A percentile compares a stretch with the other conserved stretches of the same genome.
Conservation (phyloP, 35 echinoderm and acorn worm genomes). For the Apostichopus californicus region DNA sequence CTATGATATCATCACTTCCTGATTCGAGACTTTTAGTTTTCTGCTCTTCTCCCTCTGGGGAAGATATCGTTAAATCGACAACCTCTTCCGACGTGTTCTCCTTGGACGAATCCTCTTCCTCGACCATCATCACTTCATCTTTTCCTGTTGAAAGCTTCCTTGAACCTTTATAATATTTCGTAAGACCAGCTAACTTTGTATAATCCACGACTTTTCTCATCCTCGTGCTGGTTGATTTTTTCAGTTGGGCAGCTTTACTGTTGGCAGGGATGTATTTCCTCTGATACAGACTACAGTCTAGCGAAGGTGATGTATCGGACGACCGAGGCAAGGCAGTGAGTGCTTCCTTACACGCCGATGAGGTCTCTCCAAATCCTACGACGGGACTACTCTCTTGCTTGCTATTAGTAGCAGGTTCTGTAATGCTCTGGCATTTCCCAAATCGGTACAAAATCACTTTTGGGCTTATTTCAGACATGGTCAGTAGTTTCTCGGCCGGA, state of each 20-base stretch:
- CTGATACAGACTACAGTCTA: neutral
- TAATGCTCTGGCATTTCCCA: neutral
- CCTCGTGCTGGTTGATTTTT: neutral
- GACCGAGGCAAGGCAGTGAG: neutral
- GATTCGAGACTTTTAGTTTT: neutral
- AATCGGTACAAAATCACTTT: slow-evolving; percentile 32
- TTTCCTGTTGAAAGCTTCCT: neutral
- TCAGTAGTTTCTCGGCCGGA: neutral
- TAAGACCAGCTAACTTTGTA: neutral
- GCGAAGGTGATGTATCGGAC: neutral
- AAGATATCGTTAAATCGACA: neutral
- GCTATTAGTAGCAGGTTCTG: neutral
- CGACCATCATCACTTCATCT: neutral
- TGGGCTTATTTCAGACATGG: slow-evolving; percentile 4
- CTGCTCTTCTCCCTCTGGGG: neutral
- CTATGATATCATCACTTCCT: neutral
- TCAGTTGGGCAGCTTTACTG: neutral
- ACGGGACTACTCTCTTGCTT: neutral
- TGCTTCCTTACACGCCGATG: neutral
- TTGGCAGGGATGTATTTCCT: slow-evolving; percentile 32
- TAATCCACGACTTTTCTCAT: neutral
- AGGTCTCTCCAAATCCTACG: neutral
- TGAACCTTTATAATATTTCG: neutral
- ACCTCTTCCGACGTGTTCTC: neutral
- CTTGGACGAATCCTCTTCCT: neutral